Percentiles rank a stretch among this genome's conserved stretches.
Conservation (phyloP, 2,797 vertebrate species). For the Dryobates pubescens region DNA sequence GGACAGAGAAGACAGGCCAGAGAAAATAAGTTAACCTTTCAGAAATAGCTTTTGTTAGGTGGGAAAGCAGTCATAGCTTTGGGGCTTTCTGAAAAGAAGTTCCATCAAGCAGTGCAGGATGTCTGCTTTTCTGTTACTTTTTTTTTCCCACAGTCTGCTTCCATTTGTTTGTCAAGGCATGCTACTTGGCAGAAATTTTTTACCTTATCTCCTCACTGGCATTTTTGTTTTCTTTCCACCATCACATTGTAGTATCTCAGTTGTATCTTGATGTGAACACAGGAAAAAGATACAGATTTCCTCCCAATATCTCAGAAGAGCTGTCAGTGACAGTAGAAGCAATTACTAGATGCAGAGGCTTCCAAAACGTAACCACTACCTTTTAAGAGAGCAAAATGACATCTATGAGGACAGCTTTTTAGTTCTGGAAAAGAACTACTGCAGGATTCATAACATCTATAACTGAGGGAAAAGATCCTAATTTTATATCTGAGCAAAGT, state of each 20-base stretch:
- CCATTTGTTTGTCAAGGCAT: conserved; percentile 17
- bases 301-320: background rate
- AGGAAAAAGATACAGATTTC: background rate
- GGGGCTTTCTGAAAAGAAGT: background rate
- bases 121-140: background rate
- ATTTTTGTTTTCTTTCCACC: conserved; percentile 37
- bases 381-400: background rate
- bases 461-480: background rate
- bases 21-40: conserved; percentile 9
- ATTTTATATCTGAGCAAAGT: background rate
- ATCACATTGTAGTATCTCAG: background rate
- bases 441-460: background rate
- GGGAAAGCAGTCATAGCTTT: background rate
- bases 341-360: background rate
- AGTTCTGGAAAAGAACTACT: background rate
- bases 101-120: background rate
- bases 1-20: background rate
- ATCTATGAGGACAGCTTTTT: background rate
- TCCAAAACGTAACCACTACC: background rate
- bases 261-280: background rate
- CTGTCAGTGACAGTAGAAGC: background rate
- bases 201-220: conserved; percentile 3
- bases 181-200: background rate
- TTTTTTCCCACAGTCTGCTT: background rate
- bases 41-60: conserved; percentile 5